Evolutionary conservation across 1,140 invertebrate species (phyloP).

Genomic region (Diorhabda sublineata): DNA sequence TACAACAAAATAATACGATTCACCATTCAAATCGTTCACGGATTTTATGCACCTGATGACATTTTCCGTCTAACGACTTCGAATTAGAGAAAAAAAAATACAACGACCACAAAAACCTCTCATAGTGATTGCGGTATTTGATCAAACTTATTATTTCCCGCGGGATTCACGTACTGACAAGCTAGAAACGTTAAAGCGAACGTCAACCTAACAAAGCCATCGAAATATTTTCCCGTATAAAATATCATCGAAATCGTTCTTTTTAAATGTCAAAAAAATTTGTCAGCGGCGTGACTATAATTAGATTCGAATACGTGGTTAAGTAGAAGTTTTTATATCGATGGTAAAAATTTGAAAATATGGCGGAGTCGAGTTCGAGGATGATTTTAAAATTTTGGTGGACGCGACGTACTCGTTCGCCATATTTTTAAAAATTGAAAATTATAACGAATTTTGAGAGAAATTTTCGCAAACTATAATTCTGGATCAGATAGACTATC

Average conservation of each 20-base stretch:
- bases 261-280: slow-evolving; percentile 17
- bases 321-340: no score
- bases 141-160: slow-evolving; percentile 29
- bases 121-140: slow-evolving; percentile 22
- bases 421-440: no score
- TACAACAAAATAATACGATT: no score
- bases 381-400: no score
- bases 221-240: slow-evolving; percentile 27
- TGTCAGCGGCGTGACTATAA: slow-evolving; percentile 4
- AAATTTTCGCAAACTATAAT: no score
- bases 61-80: slow-evolving; percentile 2
- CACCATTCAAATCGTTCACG: no score
- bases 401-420: no score
- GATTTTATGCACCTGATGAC: not conserved
- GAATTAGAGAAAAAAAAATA: slow-evolving; percentile 7
- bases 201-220: slow-evolving; percentile 24
- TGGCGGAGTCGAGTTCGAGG: no score
- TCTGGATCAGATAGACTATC: no score
- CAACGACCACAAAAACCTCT: slow-evolving; percentile 4
- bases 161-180: slow-evolving; percentile 21
- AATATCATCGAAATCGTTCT: slow-evolving; percentile 15
- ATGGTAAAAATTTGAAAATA: no score
- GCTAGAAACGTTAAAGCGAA: slow-evolving; percentile 5
- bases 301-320: no score
- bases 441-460: no score